Evolutionary conservation across 2,888 invertebrate species (phyloP).

Genomic region (Thecophora atra): DNA sequence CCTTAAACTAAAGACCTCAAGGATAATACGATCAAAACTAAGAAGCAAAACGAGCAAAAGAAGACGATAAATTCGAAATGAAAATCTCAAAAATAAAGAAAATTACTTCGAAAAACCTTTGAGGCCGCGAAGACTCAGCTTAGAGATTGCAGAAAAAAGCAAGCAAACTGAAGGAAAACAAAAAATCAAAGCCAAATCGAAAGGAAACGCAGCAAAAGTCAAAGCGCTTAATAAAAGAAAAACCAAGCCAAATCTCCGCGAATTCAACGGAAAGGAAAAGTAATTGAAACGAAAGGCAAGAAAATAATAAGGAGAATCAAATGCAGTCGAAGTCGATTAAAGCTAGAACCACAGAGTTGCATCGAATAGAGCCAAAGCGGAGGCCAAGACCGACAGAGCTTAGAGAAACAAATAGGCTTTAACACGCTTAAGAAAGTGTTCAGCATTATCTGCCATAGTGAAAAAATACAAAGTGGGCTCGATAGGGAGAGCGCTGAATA

Average conservation of each 20-base stretch:
- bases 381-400: no score
- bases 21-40: constrained; percentile 14
- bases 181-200: not conserved
- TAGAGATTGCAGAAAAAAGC: constrained; percentile 26
- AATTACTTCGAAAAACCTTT: constrained; percentile 27
- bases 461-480: no score
- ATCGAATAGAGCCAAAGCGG: no score
- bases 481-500: no score
- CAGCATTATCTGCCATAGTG: no score
- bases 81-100: constrained; percentile 24
- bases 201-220: not conserved
- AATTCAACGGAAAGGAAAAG: not conserved
- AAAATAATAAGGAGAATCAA: not conserved
- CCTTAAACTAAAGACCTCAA: constrained; percentile 27
- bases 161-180: no score
- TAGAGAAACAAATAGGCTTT: no score
- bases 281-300: not conserved
- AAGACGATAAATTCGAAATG: constrained; percentile 17
- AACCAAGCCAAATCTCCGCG: not conserved
- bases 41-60: not conserved
- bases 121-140: constrained; percentile 27
- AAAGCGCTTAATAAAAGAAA: not conserved
- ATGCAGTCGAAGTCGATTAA: not conserved
- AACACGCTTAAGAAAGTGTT: not conserved
- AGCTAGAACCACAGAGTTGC: not conserved